Evolutionary conservation across 2,797 vertebrate genomes (phyloP), one percentile per base, ranked within the genome.

Genomic region (Gymnothorax reevesii): DNA sequence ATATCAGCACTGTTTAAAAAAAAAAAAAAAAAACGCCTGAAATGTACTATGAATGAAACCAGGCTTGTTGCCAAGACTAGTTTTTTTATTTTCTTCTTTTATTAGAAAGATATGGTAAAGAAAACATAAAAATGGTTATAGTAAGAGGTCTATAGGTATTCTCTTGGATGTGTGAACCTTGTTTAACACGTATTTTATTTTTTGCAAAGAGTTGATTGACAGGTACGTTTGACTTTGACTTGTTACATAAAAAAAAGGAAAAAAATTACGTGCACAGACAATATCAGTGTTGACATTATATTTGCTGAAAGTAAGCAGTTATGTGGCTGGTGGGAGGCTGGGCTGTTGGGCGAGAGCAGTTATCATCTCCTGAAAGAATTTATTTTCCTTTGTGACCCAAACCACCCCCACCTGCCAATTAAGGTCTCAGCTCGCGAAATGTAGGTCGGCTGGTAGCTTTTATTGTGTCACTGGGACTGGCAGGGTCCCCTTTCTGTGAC

Each of bases 31-130:
- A 60, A 20, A n/a, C 25, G 2, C n/a, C 73, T 77, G 73, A 77
- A 77, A 77, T 33, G 73, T 42, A 77, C 52, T 77, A 77, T 49
- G 49, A 15, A 49, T 77, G 33, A 77, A 77, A 77, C 73, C 52
- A 77, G 20, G 73, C 33, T 49, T 77, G 42, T 77, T 49, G 73
- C 33, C 73, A 77, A 77, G 25, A 33, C 71, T 33, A 42, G 33
- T 42, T 42, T 42, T 42, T 77, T 17, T 52, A 20, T 13, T 2
- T 49, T 77, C 7, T 52, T 3, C 7, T 7, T 15, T 20, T 77
- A 49, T 20, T 42, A 75, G 71, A 12, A 27, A 75, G 25, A 75
- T 33, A 42, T 15, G 52, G 15, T 77, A 20, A 77, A 15, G 20
- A 77, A 52, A 27, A 52, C 13, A 73, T 73, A 12, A 3, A 42